Conservation (phyloP, 2,888 invertebrate species). For the Orthonevra nobilis region DNA sequence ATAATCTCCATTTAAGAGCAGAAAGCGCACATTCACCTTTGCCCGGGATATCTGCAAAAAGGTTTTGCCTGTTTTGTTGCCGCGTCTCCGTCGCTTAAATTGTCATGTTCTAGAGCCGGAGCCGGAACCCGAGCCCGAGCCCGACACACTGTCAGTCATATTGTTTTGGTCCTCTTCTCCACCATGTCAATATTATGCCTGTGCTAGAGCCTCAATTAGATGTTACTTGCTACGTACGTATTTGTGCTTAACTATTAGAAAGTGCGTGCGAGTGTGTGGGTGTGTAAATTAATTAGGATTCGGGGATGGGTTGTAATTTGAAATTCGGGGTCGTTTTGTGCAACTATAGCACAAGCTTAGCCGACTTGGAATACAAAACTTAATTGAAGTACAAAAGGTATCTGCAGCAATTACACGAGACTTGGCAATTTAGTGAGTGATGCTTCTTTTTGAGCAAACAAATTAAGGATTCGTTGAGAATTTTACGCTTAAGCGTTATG, state of each 20-base stretch:
- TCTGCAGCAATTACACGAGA: constrained; percentile 59
- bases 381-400: constrained; percentile 60
- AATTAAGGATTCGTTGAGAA: constrained; percentile 61
- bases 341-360: constrained; percentile 25
- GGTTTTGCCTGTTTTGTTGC: constrained; percentile 30
- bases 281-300: no score
- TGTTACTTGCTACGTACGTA: constrained; percentile 44
- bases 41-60: constrained; percentile 29
- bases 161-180: neutral
- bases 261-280: constrained; percentile 4
- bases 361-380: constrained; percentile 38
- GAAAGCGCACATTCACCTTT: constrained; percentile 58
- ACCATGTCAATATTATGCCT: constrained; percentile 61
- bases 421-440: constrained; percentile 61
- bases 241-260: neutral
- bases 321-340: constrained; percentile 56
- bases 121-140: no score
- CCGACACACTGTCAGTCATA: constrained; percentile 22
- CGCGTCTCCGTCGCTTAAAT: constrained; percentile 55
- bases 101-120: no score
- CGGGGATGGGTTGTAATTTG: constrained; percentile 40
- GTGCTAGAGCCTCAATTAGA: constrained; percentile 66
- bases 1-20: constrained; percentile 63
- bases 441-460: constrained; percentile 49
- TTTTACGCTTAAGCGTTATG: constrained; percentile 41